These are phyloP conservation scores for Clanis bilineata DNA, from an alignment of 2,888 invertebrate genomes.

Conservation along the genomic window DNA sequence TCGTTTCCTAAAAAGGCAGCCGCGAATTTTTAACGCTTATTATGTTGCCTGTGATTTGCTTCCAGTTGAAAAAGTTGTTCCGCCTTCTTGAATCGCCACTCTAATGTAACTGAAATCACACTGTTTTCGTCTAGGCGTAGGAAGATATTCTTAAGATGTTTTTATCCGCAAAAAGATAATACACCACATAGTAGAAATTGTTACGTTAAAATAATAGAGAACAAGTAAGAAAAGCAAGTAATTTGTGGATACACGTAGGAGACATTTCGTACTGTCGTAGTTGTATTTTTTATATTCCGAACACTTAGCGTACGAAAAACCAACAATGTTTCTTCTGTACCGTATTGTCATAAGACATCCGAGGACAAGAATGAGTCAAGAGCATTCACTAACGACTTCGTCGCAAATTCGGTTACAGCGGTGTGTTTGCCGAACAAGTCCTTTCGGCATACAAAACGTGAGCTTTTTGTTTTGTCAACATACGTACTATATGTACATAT, in stretches of 20 bases:
- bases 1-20: background rate
- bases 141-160: too few relatives aligned
- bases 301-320: background rate
- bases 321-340: slow-evolving; percentile 17
- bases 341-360: slow-evolving; percentile 34
- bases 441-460: slow-evolving; percentile 24
- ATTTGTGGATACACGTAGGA: background rate
- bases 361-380: slow-evolving; percentile 32
- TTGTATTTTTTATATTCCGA: background rate
- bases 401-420: slow-evolving; percentile 35
- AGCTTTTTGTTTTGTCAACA: slow-evolving; percentile 14
- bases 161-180: too few relatives aligned
- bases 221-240: background rate
- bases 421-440: slow-evolving; percentile 37
- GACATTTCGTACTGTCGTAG: background rate
- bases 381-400: slow-evolving; percentile 32
- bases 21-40: background rate
- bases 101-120: too few relatives aligned
- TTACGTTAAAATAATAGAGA: background rate
- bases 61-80: background rate
- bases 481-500: background rate
- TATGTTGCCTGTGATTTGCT: background rate
- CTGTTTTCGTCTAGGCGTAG: too few relatives aligned
- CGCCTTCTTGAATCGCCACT: too few relatives aligned
- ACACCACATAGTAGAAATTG: background rate